These are phyloP conservation scores for Chymomyza amoena DNA, from an alignment of 2,888 invertebrate species.

Conservation along the genomic window DNA sequence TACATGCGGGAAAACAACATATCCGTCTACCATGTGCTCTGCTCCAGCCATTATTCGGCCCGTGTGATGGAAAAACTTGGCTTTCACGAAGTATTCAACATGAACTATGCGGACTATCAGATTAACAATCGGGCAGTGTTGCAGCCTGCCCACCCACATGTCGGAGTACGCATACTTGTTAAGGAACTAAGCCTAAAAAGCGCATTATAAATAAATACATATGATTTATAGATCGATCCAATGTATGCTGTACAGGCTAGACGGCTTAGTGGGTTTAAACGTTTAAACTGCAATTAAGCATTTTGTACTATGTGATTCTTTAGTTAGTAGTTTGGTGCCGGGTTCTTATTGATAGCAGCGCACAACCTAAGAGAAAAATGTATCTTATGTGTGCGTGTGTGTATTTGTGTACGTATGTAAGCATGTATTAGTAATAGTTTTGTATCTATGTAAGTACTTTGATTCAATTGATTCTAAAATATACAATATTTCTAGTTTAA, in stretches of 20 bases:
- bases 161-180: conserved; percentile 81
- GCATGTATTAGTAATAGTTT: background rate
- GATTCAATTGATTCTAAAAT: background rate
- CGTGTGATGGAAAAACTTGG: conserved; percentile 85
- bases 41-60: conserved; percentile 88
- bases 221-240: background rate
- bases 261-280: background rate
- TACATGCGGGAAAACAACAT: conserved; percentile 76
- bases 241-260: background rate
- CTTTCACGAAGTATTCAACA: conserved; percentile 84
- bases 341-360: conserved; percentile 23
- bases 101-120: conserved; percentile 83
- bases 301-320: conserved; percentile 63
- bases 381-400: conserved; percentile 11
- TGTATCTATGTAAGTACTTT: background rate
- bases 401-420: conserved; percentile 13
- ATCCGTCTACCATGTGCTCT: conserved; percentile 84
- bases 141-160: conserved; percentile 84
- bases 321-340: conserved; percentile 68
- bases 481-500: conserved; percentile 7
- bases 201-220: conserved; percentile 26
- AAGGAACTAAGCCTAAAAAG: conserved; percentile 77
- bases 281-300: conserved; percentile 13
- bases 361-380: background rate
- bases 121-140: conserved; percentile 83